phyloP scores from a whole-genome alignment of 2,797 vertebrate genomes.

The Mallotus villosus region DNA sequence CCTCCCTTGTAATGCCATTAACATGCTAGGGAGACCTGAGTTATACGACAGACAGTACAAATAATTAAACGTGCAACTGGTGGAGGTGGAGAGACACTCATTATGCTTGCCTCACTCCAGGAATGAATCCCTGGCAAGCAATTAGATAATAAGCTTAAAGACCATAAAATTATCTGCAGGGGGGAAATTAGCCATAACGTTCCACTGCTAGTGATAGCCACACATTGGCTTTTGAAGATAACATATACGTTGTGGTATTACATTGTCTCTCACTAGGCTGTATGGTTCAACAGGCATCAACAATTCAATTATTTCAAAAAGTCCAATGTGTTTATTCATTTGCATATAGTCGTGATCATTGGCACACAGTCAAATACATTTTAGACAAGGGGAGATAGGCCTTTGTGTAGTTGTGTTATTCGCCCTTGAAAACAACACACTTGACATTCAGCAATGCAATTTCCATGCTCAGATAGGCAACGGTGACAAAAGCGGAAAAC shows the following conservation, averaged over 20 bases:
- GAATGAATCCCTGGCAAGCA: conserved; percentile 81
- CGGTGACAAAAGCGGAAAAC: conserved; percentile 57
- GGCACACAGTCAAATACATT: conserved; percentile 52
- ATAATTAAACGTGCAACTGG: conserved; percentile 87
- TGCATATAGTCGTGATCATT: conserved; percentile 55
- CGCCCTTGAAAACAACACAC: conserved; percentile 69
- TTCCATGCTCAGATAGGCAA: conserved; percentile 58
- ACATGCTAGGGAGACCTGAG: conserved; percentile 85
- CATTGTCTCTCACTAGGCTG: conserved; percentile 70
- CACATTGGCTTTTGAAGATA: conserved; percentile 74
- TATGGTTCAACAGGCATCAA: conserved; percentile 67
- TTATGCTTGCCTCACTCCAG: conserved; percentile 70
- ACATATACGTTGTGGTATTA: conserved; percentile 59
- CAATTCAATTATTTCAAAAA: conserved; percentile 65
- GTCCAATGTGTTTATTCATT: conserved; percentile 43
- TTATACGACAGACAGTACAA: conserved; percentile 82
- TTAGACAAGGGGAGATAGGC: conserved; percentile 44
- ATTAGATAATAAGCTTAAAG: conserved; percentile 95
- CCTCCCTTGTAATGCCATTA: conserved; percentile 81
- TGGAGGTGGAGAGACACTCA: conserved; percentile 61
- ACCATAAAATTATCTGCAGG: conserved; percentile 77
- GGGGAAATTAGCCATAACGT: conserved; percentile 71
- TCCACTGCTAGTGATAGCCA: conserved; percentile 42
- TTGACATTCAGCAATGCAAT: conserved; percentile 71
- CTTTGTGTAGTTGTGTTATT: conserved; percentile 47